Conservation (phyloP, 2,888 invertebrate species). For the Thyatira batis region DNA sequence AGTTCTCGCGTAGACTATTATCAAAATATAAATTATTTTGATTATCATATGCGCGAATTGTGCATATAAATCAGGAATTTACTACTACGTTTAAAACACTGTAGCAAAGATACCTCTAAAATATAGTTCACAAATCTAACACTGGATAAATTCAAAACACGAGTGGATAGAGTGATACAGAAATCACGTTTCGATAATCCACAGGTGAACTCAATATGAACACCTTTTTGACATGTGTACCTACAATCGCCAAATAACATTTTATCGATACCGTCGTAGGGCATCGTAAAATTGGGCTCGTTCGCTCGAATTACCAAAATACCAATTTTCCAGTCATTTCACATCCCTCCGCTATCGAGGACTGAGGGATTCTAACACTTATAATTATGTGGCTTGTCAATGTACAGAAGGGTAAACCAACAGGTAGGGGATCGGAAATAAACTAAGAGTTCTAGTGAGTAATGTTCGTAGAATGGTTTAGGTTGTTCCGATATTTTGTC, state of each 20-base stretch:
- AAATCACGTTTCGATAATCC: not conserved
- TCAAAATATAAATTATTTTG: no score
- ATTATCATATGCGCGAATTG: no score
- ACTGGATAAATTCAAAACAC: no score
- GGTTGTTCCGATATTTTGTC: no score
- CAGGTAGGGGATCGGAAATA: not conserved
- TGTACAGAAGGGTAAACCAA: not conserved
- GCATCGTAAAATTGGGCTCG: conserved; percentile 17
- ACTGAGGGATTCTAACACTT: not conserved
- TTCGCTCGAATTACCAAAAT: conserved; percentile 20
- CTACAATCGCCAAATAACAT: not conserved
- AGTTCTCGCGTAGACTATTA: no score
- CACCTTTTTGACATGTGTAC: not conserved
- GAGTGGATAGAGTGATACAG: not conserved
- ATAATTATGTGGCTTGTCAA: not conserved
- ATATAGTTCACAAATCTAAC: no score
- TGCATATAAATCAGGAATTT: no score
- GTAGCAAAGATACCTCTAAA: no score
- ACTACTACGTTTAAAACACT: no score
- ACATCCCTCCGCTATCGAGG: conserved; percentile 6
- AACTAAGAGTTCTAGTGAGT: not conserved
- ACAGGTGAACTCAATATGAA: conserved; percentile 3
- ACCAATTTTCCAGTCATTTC: conserved; percentile 25
- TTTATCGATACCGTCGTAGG: not conserved
- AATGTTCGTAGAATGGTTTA: no score